A percentile compares a stretch with the other conserved stretches of the same genome.
Evolutionary conservation across 2,113 vertebrate species (phyloP).

Genomic region (Hydrolagus affinis): DNA sequence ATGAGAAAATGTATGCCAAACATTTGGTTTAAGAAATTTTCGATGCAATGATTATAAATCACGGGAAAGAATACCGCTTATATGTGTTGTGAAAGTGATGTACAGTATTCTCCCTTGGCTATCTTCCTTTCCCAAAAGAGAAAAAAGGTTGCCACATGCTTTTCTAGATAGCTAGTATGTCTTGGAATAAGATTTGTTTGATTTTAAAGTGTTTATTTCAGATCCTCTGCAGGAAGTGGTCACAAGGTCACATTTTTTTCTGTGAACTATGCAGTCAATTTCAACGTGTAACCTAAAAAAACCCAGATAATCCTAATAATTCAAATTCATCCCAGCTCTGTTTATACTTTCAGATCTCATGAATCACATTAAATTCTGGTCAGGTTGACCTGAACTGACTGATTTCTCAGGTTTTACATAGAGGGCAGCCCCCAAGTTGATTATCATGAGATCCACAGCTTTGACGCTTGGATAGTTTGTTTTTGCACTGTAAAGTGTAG

Average conservation of each 20-base stretch:
- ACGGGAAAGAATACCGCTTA: neutral
- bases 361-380: slow-evolving; percentile 9
- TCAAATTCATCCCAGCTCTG: neutral
- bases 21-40: neutral
- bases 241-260: neutral
- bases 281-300: neutral
- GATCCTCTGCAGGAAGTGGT: neutral
- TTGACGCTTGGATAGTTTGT: neutral
- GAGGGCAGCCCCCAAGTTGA: neutral
- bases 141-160: neutral
- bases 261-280: slow-evolving; percentile 1
- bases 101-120: neutral
- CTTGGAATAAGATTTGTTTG: neutral
- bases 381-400: slow-evolving; percentile 17
- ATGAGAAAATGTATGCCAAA: neutral
- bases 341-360: slow-evolving; percentile 23
- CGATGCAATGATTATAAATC: neutral
- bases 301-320: slow-evolving; percentile 4
- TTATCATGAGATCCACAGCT: neutral
- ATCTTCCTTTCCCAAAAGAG: neutral
- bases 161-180: neutral
- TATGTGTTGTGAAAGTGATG: neutral
- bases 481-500: neutral
- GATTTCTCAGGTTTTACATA: neutral
- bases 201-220: neutral